These are phyloP conservation scores for Athene cunicularia DNA, from an alignment of 2,113 vertebrate species.

Conservation along the genomic window DNA sequence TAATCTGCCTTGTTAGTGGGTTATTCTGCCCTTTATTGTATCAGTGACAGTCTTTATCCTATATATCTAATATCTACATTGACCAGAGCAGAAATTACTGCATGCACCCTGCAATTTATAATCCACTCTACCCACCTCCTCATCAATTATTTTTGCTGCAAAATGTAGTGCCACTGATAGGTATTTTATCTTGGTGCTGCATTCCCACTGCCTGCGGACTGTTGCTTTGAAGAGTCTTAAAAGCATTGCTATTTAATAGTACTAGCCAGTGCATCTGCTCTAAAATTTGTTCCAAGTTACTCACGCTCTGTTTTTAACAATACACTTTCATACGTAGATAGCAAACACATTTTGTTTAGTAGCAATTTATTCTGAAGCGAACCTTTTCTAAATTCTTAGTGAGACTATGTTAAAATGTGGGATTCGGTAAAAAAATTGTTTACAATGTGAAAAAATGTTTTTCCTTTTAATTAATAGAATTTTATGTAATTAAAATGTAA, in stretches of 20 bases:
- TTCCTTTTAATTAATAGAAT: not conserved
- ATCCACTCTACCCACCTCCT: conserved; percentile 40
- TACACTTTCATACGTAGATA: not conserved
- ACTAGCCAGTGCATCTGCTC: conserved; percentile 39
- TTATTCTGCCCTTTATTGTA: conserved; percentile 3
- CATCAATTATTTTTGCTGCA: conserved; percentile 65
- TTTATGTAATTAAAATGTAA: not conserved
- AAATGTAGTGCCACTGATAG: conserved; percentile 28
- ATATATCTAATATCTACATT: not conserved
- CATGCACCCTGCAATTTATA: conserved; percentile 36
- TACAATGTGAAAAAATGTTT: not conserved
- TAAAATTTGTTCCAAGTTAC: conserved; percentile 37
- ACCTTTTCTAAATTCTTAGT: not conserved
- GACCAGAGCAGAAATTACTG: conserved; percentile 34
- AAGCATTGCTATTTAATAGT: conserved; percentile 17
- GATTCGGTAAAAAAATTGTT: not conserved
- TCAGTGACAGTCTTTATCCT: not conserved
- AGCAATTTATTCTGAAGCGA: not conserved
- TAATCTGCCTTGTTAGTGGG: not conserved
- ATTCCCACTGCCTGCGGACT: conserved; percentile 60
- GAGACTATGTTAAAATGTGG: not conserved
- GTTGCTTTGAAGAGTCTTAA: conserved; percentile 64
- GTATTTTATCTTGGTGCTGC: conserved; percentile 66
- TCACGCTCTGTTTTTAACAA: not conserved
- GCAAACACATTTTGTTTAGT: conserved; percentile 16